Evolutionary conservation across 2,797 vertebrate species (phyloP).

Genomic region (Denticeps clupeoides): DNA sequence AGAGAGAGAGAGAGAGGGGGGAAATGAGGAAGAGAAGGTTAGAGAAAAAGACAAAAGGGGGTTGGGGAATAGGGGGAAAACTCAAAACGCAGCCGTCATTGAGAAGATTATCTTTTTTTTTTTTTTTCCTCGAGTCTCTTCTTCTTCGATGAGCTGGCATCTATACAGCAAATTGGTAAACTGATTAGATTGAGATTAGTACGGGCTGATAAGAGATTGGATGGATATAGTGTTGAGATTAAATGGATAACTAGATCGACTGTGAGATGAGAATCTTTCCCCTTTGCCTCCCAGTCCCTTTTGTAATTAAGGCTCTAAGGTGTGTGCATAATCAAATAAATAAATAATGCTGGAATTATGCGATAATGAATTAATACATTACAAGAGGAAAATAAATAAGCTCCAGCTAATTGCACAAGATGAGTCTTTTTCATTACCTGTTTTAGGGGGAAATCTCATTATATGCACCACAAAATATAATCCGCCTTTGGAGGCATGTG

Average conservation of each 20-base stretch:
- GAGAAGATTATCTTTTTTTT: constrained; percentile 34
- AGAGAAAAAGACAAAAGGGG: constrained; percentile 21
- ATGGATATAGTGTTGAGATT: constrained; percentile 50
- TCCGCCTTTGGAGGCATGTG: constrained; percentile 49
- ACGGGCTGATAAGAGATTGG: constrained; percentile 45
- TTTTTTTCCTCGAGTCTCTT: constrained; percentile 33
- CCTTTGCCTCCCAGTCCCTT: constrained; percentile 39
- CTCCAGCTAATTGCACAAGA: constrained; percentile 54
- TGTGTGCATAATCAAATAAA: constrained; percentile 58
- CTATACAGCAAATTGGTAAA: constrained; percentile 48
- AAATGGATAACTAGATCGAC: constrained; percentile 54
- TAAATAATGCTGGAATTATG: constrained; percentile 52
- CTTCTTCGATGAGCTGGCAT: constrained; percentile 33
- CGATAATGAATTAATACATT: constrained; percentile 65
- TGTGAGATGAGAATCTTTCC: constrained; percentile 42
- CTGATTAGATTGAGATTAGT: constrained; percentile 52
- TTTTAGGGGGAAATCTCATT: constrained; percentile 58
- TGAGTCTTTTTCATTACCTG: constrained; percentile 54
- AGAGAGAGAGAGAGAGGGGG: constrained; percentile 1
- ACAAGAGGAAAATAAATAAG: constrained; percentile 56
- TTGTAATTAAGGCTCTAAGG: constrained; percentile 62
- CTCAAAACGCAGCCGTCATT: constrained; percentile 39
- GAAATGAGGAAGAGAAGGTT: constrained; percentile 27
- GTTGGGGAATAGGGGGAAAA: constrained; percentile 25
- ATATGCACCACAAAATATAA: constrained; percentile 60